Evolutionary conservation across 2,888 invertebrate genomes (phyloP).

Genomic region (Opisthograptis luteolata): DNA sequence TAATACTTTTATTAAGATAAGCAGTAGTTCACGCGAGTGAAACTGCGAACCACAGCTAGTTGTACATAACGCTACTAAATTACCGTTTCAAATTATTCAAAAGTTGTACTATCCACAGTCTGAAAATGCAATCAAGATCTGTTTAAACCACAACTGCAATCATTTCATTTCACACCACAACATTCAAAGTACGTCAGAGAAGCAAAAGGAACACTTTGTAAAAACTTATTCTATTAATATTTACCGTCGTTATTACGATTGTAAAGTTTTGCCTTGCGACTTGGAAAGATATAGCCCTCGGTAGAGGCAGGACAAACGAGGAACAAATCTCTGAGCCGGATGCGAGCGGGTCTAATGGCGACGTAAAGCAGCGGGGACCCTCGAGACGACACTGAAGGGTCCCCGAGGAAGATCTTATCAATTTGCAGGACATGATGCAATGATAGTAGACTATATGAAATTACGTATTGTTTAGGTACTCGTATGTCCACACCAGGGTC

Average conservation of each 20-base stretch:
- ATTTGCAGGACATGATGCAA: slow-evolving; percentile 52
- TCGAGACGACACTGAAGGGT: slow-evolving; percentile 39
- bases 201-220: background rate
- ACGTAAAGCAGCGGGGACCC: slow-evolving; percentile 72
- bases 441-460: slow-evolving; percentile 3
- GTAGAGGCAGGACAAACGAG: slow-evolving; percentile 58
- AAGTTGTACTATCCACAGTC: too few species aligned
- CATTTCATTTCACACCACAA: too few species aligned
- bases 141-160: too few species aligned
- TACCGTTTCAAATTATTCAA: too few species aligned
- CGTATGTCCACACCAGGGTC: too few species aligned
- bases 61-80: too few species aligned
- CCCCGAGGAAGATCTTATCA: slow-evolving; percentile 58
- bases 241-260: background rate
- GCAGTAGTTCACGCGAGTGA: too few species aligned
- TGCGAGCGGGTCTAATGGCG: slow-evolving; percentile 63
- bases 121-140: too few species aligned
- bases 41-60: too few species aligned
- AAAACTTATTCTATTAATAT: background rate
- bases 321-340: slow-evolving; percentile 73
- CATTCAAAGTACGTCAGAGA: too few species aligned
- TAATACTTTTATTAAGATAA: too few species aligned
- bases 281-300: slow-evolving; percentile 1
- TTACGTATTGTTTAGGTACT: slow-evolving; percentile 3
- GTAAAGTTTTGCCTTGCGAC: slow-evolving; percentile 2